phyloP scores from a whole-genome alignment of 2,888 invertebrate species.

The Onchidella celtica region DNA sequence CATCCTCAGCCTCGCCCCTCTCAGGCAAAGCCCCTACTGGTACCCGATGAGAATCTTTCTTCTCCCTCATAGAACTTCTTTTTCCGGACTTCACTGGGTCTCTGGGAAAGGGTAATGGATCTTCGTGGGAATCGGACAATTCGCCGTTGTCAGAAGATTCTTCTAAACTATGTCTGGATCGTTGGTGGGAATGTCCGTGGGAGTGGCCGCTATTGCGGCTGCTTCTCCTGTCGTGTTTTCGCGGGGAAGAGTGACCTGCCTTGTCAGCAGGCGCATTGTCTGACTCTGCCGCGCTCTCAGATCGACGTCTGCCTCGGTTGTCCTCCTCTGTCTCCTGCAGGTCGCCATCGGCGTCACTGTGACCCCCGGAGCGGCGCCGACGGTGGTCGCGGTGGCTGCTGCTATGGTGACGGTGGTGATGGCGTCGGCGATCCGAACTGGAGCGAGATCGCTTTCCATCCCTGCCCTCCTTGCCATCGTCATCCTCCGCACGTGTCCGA shows the following conservation, averaged over 20 bases:
- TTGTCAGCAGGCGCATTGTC: neutral
- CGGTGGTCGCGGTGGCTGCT: constrained; percentile 8
- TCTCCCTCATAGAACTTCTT: neutral
- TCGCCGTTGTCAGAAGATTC: constrained; percentile 14
- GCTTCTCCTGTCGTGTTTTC: constrained; percentile 27
- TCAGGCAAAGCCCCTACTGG: neutral
- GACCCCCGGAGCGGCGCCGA: constrained; percentile 13
- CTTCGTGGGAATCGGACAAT: constrained; percentile 21
- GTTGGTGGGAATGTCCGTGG: neutral
- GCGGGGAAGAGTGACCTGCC: neutral
- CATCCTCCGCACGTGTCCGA: neutral
- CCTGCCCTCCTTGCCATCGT: neutral
- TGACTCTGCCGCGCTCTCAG: neutral
- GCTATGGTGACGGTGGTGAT: constrained; percentile 36
- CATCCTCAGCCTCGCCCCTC: constrained; percentile 64
- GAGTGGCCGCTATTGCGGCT: constrained; percentile 3
- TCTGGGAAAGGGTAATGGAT: constrained; percentile 4
- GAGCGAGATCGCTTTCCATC: neutral
- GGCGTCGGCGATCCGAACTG: constrained; percentile 28
- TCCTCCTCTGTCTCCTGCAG: constrained; percentile 4
- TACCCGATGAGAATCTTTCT: neutral
- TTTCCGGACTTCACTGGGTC: neutral
- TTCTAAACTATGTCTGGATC: constrained; percentile 1
- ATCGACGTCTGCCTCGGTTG: constrained; percentile 2
- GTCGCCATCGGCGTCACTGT: neutral